phyloP scores from a whole-genome alignment of 2,797 vertebrate genomes.

The Bucorvus abyssinicus region DNA sequence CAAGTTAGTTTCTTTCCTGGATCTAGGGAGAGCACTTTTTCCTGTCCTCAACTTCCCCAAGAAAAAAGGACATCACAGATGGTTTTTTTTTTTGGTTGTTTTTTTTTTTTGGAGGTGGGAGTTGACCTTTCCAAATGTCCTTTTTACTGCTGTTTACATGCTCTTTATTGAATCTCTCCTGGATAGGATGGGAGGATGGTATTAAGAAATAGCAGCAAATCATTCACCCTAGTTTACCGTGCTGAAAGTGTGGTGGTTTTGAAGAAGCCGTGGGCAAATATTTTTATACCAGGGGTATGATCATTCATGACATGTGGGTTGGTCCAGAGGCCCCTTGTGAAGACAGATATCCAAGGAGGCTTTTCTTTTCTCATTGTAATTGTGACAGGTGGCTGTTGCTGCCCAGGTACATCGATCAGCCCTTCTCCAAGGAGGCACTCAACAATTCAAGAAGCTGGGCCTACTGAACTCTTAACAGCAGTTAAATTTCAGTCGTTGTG shows the following conservation, averaged over 20 bases:
- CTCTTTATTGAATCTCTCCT: background rate
- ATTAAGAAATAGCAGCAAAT: background rate
- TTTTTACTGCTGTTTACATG: background rate
- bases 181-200: background rate
- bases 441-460: background rate
- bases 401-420: background rate
- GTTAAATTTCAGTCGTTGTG: background rate
- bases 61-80: background rate
- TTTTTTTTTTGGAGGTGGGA: background rate
- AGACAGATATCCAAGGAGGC: background rate
- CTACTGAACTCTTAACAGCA: background rate
- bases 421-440: background rate
- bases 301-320: rapidly evolving
- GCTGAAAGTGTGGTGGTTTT: background rate
- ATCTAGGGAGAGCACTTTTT: background rate
- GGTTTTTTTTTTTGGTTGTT: background rate
- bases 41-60: background rate
- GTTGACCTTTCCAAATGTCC: background rate
- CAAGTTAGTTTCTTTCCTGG: background rate
- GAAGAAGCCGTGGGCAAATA: background rate
- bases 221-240: background rate
- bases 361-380: background rate
- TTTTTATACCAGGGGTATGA: background rate
- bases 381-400: background rate
- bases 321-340: background rate